Evolutionary conservation across 2,888 invertebrate species (phyloP).

Genomic region (Acronicta alni): DNA sequence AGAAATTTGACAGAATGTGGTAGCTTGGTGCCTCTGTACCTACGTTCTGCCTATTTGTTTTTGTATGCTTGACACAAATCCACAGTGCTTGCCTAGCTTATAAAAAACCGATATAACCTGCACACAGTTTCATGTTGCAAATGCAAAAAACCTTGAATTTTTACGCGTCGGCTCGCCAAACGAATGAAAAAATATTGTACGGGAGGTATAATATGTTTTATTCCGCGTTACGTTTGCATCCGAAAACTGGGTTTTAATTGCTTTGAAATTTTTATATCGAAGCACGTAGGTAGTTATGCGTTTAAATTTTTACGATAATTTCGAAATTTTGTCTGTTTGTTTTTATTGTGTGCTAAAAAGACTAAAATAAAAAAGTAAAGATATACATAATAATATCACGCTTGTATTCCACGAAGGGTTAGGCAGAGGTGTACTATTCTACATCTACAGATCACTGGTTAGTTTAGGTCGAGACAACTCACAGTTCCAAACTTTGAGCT

Average conservation of each 20-base stretch:
- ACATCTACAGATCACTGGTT: too few relatives aligned
- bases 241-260: slow-evolving; percentile 37
- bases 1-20: too few relatives aligned
- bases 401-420: too few relatives aligned
- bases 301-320: background rate
- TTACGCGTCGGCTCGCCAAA: slow-evolving; percentile 12
- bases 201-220: slow-evolving; percentile 15
- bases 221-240: slow-evolving; percentile 22
- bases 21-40: too few relatives aligned
- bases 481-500: too few relatives aligned
- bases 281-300: slow-evolving; percentile 11
- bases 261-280: slow-evolving; percentile 34
- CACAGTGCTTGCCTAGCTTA: slow-evolving; percentile 25
- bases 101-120: slow-evolving; percentile 40
- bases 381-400: too few relatives aligned
- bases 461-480: too few relatives aligned
- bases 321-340: too few relatives aligned
- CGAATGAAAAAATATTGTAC: slow-evolving; percentile 29
- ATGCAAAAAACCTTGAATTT: slow-evolving; percentile 31
- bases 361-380: too few relatives aligned
- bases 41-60: background rate
- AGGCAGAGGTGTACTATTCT: too few relatives aligned
- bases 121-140: slow-evolving; percentile 17
- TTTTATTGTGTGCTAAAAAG: too few relatives aligned
- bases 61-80: slow-evolving; percentile 41